Conservation (phyloP, 2,888 invertebrate genomes). For the Erpobdella octoculata region DNA sequence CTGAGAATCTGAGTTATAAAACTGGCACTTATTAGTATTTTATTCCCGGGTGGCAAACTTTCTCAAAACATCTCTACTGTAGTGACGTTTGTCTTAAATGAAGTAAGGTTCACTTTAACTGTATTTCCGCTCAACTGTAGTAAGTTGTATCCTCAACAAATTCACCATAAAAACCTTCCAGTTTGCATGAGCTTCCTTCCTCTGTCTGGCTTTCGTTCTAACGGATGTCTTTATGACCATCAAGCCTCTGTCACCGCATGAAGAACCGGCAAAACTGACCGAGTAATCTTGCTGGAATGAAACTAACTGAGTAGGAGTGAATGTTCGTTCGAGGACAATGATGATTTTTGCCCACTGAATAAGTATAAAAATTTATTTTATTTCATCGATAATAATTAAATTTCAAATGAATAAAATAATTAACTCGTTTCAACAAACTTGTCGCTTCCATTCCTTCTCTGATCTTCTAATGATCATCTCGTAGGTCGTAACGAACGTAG, state of each 20-base stretch:
- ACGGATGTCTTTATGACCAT: conserved; percentile 96
- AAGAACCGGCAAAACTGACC: conserved; percentile 62
- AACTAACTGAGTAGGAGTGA: conserved; percentile 79
- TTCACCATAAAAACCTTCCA: conserved; percentile 75
- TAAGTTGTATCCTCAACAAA: too few relatives aligned
- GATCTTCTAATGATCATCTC: conserved; percentile 94
- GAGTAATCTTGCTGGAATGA: conserved; percentile 89
- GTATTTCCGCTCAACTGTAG: too few relatives aligned
- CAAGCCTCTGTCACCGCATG: conserved; percentile 71
- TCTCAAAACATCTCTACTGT: too few relatives aligned
- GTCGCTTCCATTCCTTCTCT: conserved; percentile 87
- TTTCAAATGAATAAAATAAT: not conserved
- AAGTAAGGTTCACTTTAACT: too few relatives aligned
- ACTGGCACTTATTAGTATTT: too few relatives aligned
- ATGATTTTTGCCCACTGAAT: conserved; percentile 96
- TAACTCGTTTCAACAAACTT: conserved; percentile 40
- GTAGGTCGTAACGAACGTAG: conserved; percentile 99
- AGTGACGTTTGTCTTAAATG: too few relatives aligned
- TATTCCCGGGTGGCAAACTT: too few relatives aligned
- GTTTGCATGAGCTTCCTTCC: conserved; percentile 87
- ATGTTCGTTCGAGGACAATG: conserved; percentile 85
- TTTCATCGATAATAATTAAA: not conserved
- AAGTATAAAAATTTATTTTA: not conserved
- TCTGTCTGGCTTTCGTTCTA: conserved; percentile 87
- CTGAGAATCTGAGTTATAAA: too few relatives aligned